Base-by-base conservation (phyloP, 2,888 invertebrate genomes). In the Gymnocheta viridis region DNA sequence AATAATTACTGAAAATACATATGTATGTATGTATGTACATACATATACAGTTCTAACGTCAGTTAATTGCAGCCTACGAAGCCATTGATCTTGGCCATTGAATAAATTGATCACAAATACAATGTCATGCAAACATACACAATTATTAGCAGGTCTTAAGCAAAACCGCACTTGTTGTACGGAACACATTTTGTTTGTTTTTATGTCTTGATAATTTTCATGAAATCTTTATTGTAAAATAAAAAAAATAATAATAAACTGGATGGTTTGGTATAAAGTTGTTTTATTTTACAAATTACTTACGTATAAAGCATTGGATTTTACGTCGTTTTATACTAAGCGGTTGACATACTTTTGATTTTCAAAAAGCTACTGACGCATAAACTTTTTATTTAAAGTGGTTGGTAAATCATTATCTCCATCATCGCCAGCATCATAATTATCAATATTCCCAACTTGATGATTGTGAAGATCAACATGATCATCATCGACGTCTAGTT, bases 301-400 rank as follows among this genome's bases (percentile, higher is more conserved):
- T 76, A 70, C 35, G 1, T 27, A 35, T 12, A 70, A 49, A 44
- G 49, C 77, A 69, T 77, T 77, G 77, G 67, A 35, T 41, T 62
- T 60, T 54, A 64, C 47, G 27, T 51, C 47, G 24, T n/a, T 62
- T 69, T 38, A 32, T 22, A 54, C 10, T 73, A 66, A 85, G 85
- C 74, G 82, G 85, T 85, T 86, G 86, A 86, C 86, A 86, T 67
- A 86, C 85, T 85, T 86, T 80, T 70, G 62, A 35, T 60, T 47
- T 76, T 56, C 19, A 66, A 67, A 56, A 22, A 67, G 24, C 54
- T 51, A 73, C 60, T 51, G 60, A 82, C 51, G 41, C 44, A 58
- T 66, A 41, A 58, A 9, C 19, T 14, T n/a, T n/a, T 32, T 41
- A 47, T 38, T 44, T 60, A 47, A 72, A 69, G 54, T 64, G 24